phyloP scores from a whole-genome alignment of 2,113 vertebrate genomes.

The Neolamprologus brichardi region DNA sequence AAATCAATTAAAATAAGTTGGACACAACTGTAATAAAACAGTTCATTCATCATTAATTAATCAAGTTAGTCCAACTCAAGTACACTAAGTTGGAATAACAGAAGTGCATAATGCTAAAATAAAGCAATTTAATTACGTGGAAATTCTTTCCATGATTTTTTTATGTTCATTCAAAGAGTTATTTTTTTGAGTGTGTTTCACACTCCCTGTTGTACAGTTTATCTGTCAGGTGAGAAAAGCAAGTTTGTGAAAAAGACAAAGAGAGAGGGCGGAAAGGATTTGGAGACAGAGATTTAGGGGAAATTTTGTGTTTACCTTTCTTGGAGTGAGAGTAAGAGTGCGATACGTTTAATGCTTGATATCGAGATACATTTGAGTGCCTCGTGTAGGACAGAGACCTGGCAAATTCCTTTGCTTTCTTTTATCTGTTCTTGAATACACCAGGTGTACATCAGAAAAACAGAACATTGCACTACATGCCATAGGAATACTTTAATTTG shows the following conservation, averaged over 20 bases:
- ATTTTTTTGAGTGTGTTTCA: background rate
- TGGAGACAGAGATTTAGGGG: background rate
- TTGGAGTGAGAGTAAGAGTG: background rate
- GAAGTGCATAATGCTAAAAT: too few relatives aligned
- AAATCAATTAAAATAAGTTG: too few relatives aligned
- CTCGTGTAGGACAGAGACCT: background rate
- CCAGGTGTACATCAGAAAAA: background rate
- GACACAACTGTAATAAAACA: too few relatives aligned
- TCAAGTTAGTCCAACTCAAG: too few relatives aligned
- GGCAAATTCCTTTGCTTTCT: background rate
- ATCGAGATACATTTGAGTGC: background rate
- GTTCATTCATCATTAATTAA: too few relatives aligned
- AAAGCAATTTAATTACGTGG: too few relatives aligned
- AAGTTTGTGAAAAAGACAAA: background rate
- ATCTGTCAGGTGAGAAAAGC: background rate
- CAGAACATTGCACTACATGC: background rate
- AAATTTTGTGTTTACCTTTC: background rate
- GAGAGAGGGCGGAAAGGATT: background rate
- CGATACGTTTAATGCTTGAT: fast-evolving
- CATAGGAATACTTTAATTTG: background rate
- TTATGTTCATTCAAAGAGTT: too few relatives aligned
- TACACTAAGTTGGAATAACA: too few relatives aligned
- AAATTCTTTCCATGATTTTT: too few relatives aligned
- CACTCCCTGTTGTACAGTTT: background rate
- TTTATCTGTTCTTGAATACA: background rate